These are phyloP conservation scores for Fratercula arctica DNA, from an alignment of 2,797 vertebrate genomes.

Conservation along the genomic window DNA sequence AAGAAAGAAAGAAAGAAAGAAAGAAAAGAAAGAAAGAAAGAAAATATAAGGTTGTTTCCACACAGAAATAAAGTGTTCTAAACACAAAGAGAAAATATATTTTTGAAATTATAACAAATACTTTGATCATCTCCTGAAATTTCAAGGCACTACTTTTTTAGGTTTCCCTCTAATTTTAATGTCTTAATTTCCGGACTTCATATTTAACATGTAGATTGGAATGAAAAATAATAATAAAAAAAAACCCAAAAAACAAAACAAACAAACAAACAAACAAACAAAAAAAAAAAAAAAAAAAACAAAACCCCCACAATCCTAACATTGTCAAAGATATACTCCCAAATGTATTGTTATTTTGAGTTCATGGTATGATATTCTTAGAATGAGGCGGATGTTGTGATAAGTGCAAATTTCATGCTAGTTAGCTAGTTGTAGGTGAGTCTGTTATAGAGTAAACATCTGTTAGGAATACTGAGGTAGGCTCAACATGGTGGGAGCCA, in stretches of 20 bases:
- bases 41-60: neutral
- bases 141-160: neutral
- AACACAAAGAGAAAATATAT: neutral
- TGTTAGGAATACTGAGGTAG: slow-evolving; percentile 68
- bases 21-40: neutral
- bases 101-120: neutral
- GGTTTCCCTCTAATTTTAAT: neutral
- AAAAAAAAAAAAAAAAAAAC: neutral
- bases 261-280: accelerated
- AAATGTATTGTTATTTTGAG: neutral
- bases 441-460: slow-evolving; percentile 68
- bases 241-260: neutral
- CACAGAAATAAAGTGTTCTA: neutral
- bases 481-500: slow-evolving; percentile 59
- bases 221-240: neutral
- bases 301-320: accelerated
- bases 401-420: slow-evolving; percentile 57
- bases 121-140: neutral
- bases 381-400: slow-evolving; percentile 27
- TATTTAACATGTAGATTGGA: neutral
- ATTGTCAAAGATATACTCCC: neutral
- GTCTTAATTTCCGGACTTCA: neutral
- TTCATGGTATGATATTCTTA: neutral
- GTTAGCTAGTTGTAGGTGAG: slow-evolving; percentile 55
- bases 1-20: too few species aligned